phyloP scores from a whole-genome alignment of 2,888 invertebrate genomes.

The Lepidocyrtinus sp. region DNA sequence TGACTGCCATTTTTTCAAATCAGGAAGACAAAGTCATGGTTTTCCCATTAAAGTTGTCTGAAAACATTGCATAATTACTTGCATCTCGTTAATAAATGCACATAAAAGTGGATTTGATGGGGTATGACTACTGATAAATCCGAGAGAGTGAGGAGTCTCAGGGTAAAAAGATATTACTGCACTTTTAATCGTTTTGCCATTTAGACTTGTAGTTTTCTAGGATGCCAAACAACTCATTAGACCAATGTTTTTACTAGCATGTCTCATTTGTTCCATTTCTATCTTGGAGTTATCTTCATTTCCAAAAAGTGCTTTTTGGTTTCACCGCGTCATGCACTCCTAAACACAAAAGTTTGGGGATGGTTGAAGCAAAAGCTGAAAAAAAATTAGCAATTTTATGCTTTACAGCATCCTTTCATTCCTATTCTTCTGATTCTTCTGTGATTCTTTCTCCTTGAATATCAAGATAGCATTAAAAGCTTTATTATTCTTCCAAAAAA shows the following conservation, averaged over 20 bases:
- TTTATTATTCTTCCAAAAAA: not conserved
- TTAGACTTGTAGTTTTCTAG: not conserved
- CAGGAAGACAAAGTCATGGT: conserved; percentile 56
- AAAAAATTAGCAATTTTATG: conserved; percentile 6
- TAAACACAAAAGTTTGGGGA: not conserved
- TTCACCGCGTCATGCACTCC: not conserved
- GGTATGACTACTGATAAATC: not conserved
- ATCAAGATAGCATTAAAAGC: not conserved
- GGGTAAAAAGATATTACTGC: too few relatives aligned
- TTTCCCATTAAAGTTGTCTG: conserved; percentile 57
- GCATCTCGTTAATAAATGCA: conserved; percentile 26
- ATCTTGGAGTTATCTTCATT: conserved; percentile 4
- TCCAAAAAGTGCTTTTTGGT: conserved; percentile 1
- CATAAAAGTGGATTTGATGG: not conserved
- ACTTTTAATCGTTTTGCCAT: not conserved
- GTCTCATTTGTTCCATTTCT: not conserved
- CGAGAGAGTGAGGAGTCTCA: too few relatives aligned
- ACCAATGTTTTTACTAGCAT: not conserved
- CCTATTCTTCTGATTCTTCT: not conserved
- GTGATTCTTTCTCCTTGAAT: not conserved
- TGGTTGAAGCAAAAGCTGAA: too few relatives aligned
- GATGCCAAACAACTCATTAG: not conserved
- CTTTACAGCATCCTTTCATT: not conserved
- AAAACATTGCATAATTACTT: conserved; percentile 54
- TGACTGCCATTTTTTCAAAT: conserved; percentile 24